Base-by-base conservation (phyloP, 2,888 invertebrate genomes). In the Tetragonula carbonaria region DNA sequence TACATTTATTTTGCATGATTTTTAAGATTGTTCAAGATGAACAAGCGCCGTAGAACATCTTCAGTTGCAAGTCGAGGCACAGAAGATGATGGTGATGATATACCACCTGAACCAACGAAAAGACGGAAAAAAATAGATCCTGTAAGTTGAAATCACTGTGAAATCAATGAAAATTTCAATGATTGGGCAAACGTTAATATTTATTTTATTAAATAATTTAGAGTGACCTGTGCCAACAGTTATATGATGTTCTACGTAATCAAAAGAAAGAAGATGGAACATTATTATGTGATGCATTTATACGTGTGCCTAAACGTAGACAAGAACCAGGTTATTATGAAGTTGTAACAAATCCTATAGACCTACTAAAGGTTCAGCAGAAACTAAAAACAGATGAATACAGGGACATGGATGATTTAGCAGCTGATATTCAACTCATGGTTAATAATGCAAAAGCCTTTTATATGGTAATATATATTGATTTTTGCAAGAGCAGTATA, bases 341-440 rank as follows among this genome's bases (percentile, higher is more conserved):
- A 95, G 98, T 98, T 59, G 98, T 99, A 2, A 96, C 97, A 13
- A 98, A 98, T 93, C 99, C 99, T 2, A 99, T 99, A 93, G 99
- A 99, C 95, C 96, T 99, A 92, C 95, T 99, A 65, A 97, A 98
- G 95, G 98, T 99, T 4, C 99, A 99, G 94, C 99, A 99, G 93
- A 99, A 99, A 94, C 95, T 99, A 16, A 99, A 99, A 96, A 99
- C 98, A 0, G 99, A 99, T 91, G 99, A 99, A 77, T 99, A 99
- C 94, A 97, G 98, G 89, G 98, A 98, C 93, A 96, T 99, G 89
- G 98, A 99, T 53, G 98, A 99, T 92, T 95, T 99, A 84, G 97
- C 98, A 62, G 96, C 96, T 14, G 99, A 99, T 94, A 96, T 99
- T 89, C 98, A 98, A 92, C 95, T 99, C 57, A 96, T 99, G 91